A percentile compares a stretch with the other conserved stretches of the same genome.
phyloP scores from a whole-genome alignment of 2,113 vertebrate species.

The Platysteira castanea region DNA sequence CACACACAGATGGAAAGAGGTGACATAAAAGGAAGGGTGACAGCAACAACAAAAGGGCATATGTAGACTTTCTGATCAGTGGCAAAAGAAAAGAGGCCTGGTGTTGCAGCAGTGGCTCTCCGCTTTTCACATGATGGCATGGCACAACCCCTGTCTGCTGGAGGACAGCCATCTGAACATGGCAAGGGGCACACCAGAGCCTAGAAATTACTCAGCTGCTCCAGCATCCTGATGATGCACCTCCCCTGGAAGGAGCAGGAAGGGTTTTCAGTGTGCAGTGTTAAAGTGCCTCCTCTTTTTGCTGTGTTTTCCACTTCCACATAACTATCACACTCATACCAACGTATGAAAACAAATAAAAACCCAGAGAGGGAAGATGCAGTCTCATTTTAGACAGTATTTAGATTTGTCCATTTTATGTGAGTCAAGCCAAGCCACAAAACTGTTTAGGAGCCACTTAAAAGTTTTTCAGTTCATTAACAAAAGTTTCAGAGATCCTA shows the following conservation, averaged over 20 bases:
- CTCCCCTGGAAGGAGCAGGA: not conserved
- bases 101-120: not conserved
- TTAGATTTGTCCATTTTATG: not conserved
- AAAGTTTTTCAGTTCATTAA: not conserved
- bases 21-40: not conserved
- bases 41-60: not conserved
- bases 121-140: not conserved
- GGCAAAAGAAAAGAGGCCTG: not conserved
- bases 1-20: not conserved
- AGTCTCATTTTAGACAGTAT: not conserved
- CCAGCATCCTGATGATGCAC: not conserved
- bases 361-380: not conserved
- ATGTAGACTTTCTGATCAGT: not conserved
- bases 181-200: not conserved
- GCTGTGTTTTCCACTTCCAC: not conserved
- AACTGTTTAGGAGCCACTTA: not conserved
- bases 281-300: not conserved
- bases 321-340: not conserved
- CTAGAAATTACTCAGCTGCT: not conserved
- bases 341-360: not conserved
- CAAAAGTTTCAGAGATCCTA: not conserved
- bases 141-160: not conserved
- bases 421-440: not conserved
- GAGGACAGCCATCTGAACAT: not conserved
- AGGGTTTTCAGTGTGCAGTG: not conserved